phyloP scores from a whole-genome alignment of 2,113 vertebrate species.

The Chaetura pelagica region DNA sequence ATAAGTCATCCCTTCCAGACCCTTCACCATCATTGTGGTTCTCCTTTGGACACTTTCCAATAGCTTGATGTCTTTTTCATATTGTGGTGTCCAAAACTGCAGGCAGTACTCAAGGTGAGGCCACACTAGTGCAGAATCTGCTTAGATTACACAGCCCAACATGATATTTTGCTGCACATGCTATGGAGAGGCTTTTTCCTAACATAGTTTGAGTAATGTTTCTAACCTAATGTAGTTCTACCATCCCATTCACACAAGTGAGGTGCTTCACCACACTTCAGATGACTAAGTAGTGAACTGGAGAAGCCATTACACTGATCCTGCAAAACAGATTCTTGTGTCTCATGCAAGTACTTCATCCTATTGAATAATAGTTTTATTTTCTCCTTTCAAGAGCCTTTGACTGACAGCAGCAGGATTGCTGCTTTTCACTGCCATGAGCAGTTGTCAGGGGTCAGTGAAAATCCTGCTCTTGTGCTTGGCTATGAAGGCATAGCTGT shows the following conservation, averaged over 20 bases:
- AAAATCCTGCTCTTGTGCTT: background rate
- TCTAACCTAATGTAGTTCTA: background rate
- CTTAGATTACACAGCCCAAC: background rate
- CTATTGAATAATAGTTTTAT: background rate
- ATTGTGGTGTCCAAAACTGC: no score
- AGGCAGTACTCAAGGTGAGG: no score
- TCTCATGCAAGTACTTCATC: background rate
- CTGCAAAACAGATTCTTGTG: background rate
- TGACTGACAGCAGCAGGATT: background rate
- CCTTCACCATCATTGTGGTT: no score
- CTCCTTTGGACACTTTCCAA: no score
- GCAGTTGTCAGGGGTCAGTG: background rate
- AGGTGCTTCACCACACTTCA: background rate
- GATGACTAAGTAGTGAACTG: background rate
- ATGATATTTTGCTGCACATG: background rate
- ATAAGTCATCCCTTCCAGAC: no score
- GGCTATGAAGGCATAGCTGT: background rate
- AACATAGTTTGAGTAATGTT: rapidly evolving
- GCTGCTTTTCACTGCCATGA: background rate
- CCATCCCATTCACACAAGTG: background rate
- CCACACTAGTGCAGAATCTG: background rate
- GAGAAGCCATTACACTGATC: background rate
- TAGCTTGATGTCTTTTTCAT: no score
- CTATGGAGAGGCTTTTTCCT: background rate
- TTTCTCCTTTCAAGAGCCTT: background rate